Percentiles rank a stretch among this genome's conserved stretches.
These are phyloP conservation scores for Montipora cactus DNA, from an alignment of 64 coral and sea anemone species.

Conservation along the genomic window DNA sequence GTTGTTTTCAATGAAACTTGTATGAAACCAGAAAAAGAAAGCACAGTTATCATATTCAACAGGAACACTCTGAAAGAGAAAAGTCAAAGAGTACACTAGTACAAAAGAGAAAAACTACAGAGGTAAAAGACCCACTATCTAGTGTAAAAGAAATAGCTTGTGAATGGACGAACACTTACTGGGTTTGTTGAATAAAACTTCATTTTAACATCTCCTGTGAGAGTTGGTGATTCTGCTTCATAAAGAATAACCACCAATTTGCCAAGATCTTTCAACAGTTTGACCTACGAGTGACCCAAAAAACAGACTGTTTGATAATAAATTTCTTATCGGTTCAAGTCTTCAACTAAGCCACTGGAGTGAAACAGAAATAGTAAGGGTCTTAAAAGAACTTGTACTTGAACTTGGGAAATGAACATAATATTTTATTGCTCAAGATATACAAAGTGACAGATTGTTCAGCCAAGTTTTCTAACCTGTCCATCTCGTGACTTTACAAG, in stretches of 20 bases:
- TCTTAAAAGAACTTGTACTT: background rate
- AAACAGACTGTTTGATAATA: background rate
- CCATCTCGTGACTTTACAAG: constrained; percentile 70
- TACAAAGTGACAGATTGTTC: background rate
- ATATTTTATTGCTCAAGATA: no score
- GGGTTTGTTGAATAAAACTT: constrained; percentile 91
- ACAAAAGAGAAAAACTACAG: background rate
- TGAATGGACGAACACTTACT: constrained; percentile 33
- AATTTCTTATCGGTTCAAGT: background rate
- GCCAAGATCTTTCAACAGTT: constrained; percentile 77
- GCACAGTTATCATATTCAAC: constrained; percentile 92
- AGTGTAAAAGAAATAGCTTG: no score
- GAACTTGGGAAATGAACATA: background rate
- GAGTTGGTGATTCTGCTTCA: constrained; percentile 70
- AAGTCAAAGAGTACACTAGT: background rate
- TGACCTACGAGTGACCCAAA: constrained; percentile 38
- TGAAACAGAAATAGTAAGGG: background rate
- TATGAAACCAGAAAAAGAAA: constrained; percentile 99
- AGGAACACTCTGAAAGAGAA: constrained; percentile 82
- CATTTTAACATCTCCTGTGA: constrained; percentile 95
- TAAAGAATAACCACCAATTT: constrained; percentile 81
- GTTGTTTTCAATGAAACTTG: constrained; percentile 94
- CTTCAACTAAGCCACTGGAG: background rate
- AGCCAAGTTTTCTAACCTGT: constrained; percentile 46
- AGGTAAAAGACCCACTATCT: background rate